Evolutionary conservation across 2,888 invertebrate species (phyloP).

Genomic region (Campoletis raptor): DNA sequence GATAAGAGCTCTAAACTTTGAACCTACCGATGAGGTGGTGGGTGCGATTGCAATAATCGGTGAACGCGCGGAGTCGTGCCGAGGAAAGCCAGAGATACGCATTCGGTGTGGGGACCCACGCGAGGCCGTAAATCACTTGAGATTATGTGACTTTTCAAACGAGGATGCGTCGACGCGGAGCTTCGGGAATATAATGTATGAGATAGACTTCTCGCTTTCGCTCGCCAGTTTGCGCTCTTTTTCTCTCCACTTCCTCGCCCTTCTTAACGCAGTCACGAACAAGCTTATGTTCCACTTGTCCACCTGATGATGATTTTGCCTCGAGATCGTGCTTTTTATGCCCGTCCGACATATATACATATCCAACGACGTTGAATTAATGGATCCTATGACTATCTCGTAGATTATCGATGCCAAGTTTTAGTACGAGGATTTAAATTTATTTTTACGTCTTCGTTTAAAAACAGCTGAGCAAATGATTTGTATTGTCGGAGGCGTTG

Average conservation of each 20-base stretch:
- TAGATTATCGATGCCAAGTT: constrained; percentile 61
- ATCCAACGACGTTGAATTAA: constrained; percentile 36
- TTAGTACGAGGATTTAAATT: constrained; percentile 40
- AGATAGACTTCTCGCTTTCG: constrained; percentile 73
- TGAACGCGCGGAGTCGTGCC: constrained; percentile 63
- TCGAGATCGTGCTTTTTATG: constrained; percentile 38
- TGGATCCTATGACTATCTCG: constrained; percentile 36
- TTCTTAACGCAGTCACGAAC: constrained; percentile 37
- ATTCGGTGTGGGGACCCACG: constrained; percentile 45
- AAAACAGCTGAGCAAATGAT: constrained; percentile 30
- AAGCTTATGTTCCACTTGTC: constrained; percentile 53
- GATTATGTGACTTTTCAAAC: constrained; percentile 82
- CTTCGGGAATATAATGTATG: constrained; percentile 75
- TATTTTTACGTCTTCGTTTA: constrained; percentile 52
- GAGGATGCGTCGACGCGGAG: constrained; percentile 75
- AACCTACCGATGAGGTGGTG: constrained; percentile 72
- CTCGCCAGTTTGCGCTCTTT: constrained; percentile 52
- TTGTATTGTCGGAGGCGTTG: constrained; percentile 2
- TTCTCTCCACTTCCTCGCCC: constrained; percentile 25
- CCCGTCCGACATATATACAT: neutral
- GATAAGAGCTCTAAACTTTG: constrained; percentile 72
- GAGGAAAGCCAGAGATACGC: constrained; percentile 26
- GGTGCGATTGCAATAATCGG: constrained; percentile 74
- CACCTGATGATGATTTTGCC: constrained; percentile 54
- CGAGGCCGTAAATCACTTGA: constrained; percentile 78